Percentiles rank a stretch among this genome's conserved stretches.
Evolutionary conservation across 2,888 invertebrate genomes (phyloP).

Genomic region (Ectemnius cavifrons): DNA sequence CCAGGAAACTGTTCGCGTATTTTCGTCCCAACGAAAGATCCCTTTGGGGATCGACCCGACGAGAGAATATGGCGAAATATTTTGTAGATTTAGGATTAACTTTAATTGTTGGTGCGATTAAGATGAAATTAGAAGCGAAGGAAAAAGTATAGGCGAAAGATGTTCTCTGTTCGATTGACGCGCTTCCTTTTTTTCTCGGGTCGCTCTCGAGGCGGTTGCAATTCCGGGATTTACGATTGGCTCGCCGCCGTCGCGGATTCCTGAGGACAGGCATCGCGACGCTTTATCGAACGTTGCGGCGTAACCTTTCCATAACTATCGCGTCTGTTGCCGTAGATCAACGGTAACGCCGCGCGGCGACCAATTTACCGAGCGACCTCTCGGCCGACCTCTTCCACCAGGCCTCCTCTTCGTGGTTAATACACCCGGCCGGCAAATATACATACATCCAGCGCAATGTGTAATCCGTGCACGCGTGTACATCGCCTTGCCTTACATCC

Average conservation of each 20-base stretch:
- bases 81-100: too few species aligned
- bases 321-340: constrained; percentile 73
- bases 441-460: constrained; percentile 51
- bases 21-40: neutral
- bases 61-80: too few species aligned
- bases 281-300: constrained; percentile 68
- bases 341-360: constrained; percentile 70
- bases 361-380: constrained; percentile 74
- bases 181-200: constrained; percentile 22
- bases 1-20: neutral
- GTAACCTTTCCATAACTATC: constrained; percentile 74
- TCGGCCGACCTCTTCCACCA: constrained; percentile 69
- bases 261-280: constrained; percentile 65
- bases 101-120: too few species aligned
- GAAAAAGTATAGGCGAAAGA: neutral
- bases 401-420: constrained; percentile 49
- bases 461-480: constrained; percentile 48
- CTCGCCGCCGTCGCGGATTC: constrained; percentile 58
- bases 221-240: constrained; percentile 68
- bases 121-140: too few species aligned
- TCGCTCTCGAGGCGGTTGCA: constrained; percentile 51
- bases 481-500: constrained; percentile 26
- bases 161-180: constrained; percentile 2
- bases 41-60: too few species aligned
- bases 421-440: constrained; percentile 58